Conservation (phyloP, 2,113 vertebrate species). For the Saguinus imperator region DNA sequence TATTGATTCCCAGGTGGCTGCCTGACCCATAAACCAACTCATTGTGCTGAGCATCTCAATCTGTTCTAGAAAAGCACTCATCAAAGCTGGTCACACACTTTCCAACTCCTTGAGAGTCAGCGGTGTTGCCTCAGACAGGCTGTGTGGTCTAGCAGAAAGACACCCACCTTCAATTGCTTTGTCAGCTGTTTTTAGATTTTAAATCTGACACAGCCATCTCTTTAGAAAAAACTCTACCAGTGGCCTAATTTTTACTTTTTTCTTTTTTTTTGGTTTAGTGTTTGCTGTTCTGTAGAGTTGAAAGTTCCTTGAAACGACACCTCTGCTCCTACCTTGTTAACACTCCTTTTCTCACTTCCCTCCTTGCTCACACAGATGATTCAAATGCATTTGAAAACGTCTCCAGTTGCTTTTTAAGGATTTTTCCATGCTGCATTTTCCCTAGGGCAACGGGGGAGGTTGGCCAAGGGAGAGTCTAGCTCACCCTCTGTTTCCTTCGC, state of each 20-base stretch:
- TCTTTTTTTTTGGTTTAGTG: not conserved
- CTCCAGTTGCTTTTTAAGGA: conserved; percentile 68
- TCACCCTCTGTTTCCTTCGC: conserved; percentile 39
- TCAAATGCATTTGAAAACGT: conserved; percentile 34
- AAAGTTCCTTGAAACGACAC: conserved; percentile 2
- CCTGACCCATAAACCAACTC: not conserved
- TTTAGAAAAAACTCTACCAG: not conserved
- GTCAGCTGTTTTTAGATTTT: not conserved
- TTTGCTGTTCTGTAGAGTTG: not conserved
- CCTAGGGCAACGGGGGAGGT: not conserved
- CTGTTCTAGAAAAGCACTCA: not conserved
- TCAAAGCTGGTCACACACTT: not conserved
- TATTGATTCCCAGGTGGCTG: not conserved
- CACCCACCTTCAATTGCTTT: not conserved
- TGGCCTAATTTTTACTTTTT: not conserved
- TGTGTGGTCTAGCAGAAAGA: accelerated
- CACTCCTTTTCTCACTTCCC: not conserved
- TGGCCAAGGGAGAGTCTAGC: conserved; percentile 39
- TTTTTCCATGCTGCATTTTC: conserved; percentile 64
- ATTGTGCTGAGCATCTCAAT: not conserved
- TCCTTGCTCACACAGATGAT: not conserved
- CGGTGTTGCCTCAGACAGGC: too few relatives aligned
- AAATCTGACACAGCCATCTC: not conserved
- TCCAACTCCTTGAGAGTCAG: too few relatives aligned
- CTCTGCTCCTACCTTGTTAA: not conserved